Evolutionary conservation across 2,888 invertebrate genomes (phyloP), one percentile per base, ranked within the genome.

Genomic region (Trachelus stipa): DNA sequence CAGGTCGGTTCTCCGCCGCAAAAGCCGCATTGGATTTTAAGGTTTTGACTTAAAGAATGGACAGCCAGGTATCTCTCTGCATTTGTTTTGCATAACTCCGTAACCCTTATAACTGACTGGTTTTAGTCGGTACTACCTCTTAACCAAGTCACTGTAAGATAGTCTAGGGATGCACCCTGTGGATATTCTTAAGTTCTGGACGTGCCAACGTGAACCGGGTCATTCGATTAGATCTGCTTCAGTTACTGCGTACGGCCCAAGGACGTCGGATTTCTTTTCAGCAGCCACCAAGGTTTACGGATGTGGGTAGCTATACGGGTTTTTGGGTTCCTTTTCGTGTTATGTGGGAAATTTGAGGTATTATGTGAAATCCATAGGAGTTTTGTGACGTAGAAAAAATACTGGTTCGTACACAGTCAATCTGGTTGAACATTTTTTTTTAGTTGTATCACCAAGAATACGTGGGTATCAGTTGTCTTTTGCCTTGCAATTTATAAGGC

Each of bases 151-250:
- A 69, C 35, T 69, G 40, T 73, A 78, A 78, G 15, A 69, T 40
- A 69, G 74, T 6, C n/a, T 12, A 74, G 71, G 69, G 69, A 30
- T 31, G 73, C 78, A 68, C 76, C 78, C 78, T 35, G 78, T 73
- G 34, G 78, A 31, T 74, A 76, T 71, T 71, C 31, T 34, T 31
- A 34, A 34, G 71, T 71, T 34, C 33, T 34, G 71, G 33, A 34
- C 71, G 71, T 31, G 34, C 34, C 69, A 68, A 83, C 81, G 71
- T 80, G 80, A 83, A 84, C 86, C 85, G 82, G 77, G 35, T 76
- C 83, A 89, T 90, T 89, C 87, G 89, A 89, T 90, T 89, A 87
- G 89, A 81, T 87, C 81, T 83, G 89, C 90, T 90, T 90, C 87
- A 86, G 85, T 87, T 88, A 86, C 83, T 79, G 82, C 81, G 84